Base-by-base conservation (phyloP, 2,797 vertebrate species). In the Rhinogobio ventralis region DNA sequence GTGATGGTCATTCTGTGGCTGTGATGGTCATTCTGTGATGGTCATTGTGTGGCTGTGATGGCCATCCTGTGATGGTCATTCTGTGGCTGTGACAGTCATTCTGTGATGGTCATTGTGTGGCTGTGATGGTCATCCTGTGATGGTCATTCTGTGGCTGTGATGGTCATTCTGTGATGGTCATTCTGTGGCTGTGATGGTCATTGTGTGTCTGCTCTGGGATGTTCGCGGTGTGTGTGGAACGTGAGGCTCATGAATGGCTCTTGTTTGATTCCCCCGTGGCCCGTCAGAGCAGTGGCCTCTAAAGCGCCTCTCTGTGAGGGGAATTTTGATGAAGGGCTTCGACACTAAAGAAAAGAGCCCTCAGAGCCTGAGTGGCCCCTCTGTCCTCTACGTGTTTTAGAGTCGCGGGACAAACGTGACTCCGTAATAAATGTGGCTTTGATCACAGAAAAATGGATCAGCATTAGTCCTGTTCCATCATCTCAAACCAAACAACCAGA, bases 281-380 rank as follows among this genome's bases (percentile, higher is more conserved):
- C 93, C 92, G 93, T 94, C 92, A 94, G 91, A 93, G 90, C 89
- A 91, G 88, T 92, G 91, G 92, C 92, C 93, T 91, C 92, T 94
- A 92, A 95, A 93, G 91, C 91, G 89, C 87, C 84, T 78, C 82
- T 93, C 87, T 95, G 94, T 94, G 94, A 94, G 92, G 91, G 71
- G 95, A 95, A 97, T 96, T 93, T 92, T 89, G 94, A 96, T 96
- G 93, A 96, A 93, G 91, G 91, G 89, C 87, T 93, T 92, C 86
- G 92, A 91, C 92, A 92, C 87, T 86, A 88, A 94, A 95, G 90
- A 95, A 94, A 94, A 91, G 90, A 88, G 88, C 89, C 91, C 93
- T 93, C 88, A 91, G 92, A 92, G 89, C 90, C 91, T 91, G 93
- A 95, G 91, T 93, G 92, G 90, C 89, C 93, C 91, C 93, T 93